Base-by-base conservation (phyloP, 2,113 vertebrate genomes). In the Ibidorhyncha struthersii region DNA sequence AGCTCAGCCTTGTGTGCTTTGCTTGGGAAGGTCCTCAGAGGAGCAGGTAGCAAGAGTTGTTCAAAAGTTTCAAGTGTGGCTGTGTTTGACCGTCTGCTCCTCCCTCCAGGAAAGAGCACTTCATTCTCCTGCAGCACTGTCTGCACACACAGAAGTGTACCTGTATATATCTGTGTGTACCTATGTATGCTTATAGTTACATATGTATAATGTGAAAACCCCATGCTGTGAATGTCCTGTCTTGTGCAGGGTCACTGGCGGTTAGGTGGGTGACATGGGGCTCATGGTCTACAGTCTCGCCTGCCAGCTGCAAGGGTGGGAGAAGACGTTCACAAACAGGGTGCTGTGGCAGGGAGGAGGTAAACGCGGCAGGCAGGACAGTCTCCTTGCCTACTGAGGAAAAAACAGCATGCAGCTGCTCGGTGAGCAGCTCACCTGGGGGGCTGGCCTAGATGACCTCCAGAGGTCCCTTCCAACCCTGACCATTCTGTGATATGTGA, bases 381-480 rank as follows among this genome's bases (percentile, higher is more conserved):
- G 10, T 29, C 8, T 70, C 25, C 50, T 8, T 25, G 8, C 9
- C 2, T 1, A 0, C 10, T 4, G 16, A 12, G 10, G 15, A 4
- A 27, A 52, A 63, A 21, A 1, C 19, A 43, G 59, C 1, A 0
- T 6, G 9, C 0, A 0, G 4, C 10, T 43, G 53, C 27, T 40
- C 0, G 0, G 27, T 12, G 72, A 43, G n/a, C 9, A 49, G 34
- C 62, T 70, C 5, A 1, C 4, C 55, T 45, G 43, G 43, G 43
- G 43, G 10, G 18, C 16, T 45, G 43, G 43, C 18, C 43, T 45
- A 45, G 43, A 9, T 45, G 45, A 45, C 19, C 45, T 45, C 18
- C 45, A 45, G 45, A 45, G 45, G 18, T 45, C 18, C 45, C 45
- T 45, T 45, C 45, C 45, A 45, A 45, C 45, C 45, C 45, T 45